Evolutionary conservation across 2,888 invertebrate species (phyloP), one percentile per base, ranked within the genome.

Genomic region (Conomelus anceps): DNA sequence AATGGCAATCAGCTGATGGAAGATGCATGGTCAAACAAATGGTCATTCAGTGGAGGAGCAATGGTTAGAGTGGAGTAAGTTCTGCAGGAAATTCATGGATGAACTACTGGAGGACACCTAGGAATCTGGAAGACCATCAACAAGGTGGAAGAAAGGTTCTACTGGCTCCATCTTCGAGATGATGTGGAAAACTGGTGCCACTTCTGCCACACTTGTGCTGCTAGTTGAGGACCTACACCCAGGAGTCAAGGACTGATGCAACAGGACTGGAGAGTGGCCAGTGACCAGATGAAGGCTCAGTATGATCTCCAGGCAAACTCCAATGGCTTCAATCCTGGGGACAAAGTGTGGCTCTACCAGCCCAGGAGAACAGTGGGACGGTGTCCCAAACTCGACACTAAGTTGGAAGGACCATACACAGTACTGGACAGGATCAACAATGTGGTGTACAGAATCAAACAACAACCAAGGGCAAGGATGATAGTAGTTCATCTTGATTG

Each of bases 61-160:
- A n/a, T n/a, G n/a, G n/a, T n/a, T 29, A 90, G 86, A 29, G 89
- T 91, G 23, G 20, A 20, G 17, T 87, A 90, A 86, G 87, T 91
- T n/a, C 24, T 92, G 20, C 63, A 87, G 24, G 90, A 90, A n/a
- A n/a, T n/a, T n/a, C n/a, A n/a, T n/a, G n/a, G n/a, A n/a, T n/a
- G n/a, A n/a, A n/a, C n/a, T n/a, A 88, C 91, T 0, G 91, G 91
- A 22, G 92, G 91, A 22, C 92, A 92, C 89, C 91, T 92, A n/a
- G 92, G 92, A 13, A 87, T 92, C 0, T 91, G 91, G 22, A 92
- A 91, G 84, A 92, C 92, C 0, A 85, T 92, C 22, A 41, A 88
- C 1, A 91, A 91, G 86, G 90, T 92, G 89, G 89, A 87, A 26
- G 92, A 91, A 91, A 91, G 86, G 63, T 92, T 91, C 85, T 92